Percentiles rank a stretch among this genome's conserved stretches.
Evolutionary conservation across 2,113 vertebrate species (phyloP).

Genomic region (Vidua macroura): DNA sequence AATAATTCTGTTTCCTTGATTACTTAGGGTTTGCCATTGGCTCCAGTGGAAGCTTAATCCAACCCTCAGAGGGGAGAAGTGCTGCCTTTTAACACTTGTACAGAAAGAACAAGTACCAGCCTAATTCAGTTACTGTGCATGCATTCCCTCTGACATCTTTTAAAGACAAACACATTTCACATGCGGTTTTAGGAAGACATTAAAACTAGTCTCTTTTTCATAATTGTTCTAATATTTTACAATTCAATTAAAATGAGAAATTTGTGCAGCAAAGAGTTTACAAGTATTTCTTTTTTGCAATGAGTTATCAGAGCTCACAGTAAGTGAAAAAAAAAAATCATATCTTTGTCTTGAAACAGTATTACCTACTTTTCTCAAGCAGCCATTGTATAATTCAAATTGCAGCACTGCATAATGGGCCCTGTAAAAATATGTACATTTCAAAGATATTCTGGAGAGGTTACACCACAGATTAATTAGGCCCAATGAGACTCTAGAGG

Average conservation of each 20-base stretch:
- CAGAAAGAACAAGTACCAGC: neutral
- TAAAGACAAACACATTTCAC: neutral
- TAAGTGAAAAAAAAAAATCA: neutral
- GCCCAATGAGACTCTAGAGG: conserved; percentile 64
- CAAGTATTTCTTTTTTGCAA: neutral
- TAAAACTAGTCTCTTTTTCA: neutral
- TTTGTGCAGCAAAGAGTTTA: neutral
- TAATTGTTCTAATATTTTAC: neutral
- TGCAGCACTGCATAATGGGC: neutral
- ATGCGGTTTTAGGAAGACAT: neutral
- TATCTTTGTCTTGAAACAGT: neutral
- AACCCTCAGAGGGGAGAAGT: conserved; percentile 10
- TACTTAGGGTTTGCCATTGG: conserved; percentile 40
- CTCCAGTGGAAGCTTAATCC: conserved; percentile 22
- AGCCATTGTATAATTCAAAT: neutral
- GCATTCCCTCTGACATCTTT: neutral
- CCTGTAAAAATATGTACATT: neutral
- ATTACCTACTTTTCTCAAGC: neutral
- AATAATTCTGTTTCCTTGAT: conserved; percentile 62
- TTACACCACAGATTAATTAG: conserved; percentile 40
- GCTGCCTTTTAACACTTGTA: conserved; percentile 43
- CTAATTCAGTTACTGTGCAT: neutral
- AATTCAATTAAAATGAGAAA: neutral
- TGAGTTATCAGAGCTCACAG: neutral
- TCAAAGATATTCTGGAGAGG: neutral